Evolutionary conservation across 1,140 invertebrate species (phyloP).

Genomic region (Drosophila eugracilis): DNA sequence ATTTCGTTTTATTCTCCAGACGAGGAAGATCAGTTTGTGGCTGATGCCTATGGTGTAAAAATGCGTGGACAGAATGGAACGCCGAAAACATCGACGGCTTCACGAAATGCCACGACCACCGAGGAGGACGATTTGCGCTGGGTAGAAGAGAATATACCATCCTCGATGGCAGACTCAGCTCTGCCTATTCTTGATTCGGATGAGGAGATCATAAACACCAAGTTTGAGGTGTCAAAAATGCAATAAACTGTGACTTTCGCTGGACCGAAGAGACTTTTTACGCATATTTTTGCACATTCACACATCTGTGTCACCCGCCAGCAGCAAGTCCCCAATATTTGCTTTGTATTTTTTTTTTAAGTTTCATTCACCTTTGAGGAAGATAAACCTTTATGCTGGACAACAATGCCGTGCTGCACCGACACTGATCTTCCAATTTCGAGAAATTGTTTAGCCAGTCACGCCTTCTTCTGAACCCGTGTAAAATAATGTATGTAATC

Average conservation of each 20-base stretch:
- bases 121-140: constrained; percentile 94
- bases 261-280: constrained; percentile 71
- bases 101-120: constrained; percentile 85
- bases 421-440: constrained; percentile 14
- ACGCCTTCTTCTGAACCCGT: constrained; percentile 25
- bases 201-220: constrained; percentile 94
- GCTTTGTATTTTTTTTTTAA: constrained; percentile 34
- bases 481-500: constrained; percentile 78
- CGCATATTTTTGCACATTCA: constrained; percentile 53
- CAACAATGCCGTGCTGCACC: constrained; percentile 3
- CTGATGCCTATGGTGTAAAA: constrained; percentile 94
- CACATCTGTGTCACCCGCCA: constrained; percentile 27
- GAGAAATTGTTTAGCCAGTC: constrained; percentile 2
- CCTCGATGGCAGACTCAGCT: constrained; percentile 89
- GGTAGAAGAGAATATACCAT: constrained; percentile 96
- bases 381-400: constrained; percentile 11
- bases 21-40: constrained; percentile 93
- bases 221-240: constrained; percentile 97
- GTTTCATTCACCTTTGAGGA: constrained; percentile 10
- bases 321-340: constrained; percentile 11
- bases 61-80: constrained; percentile 86
- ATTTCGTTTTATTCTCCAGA: constrained; percentile 23
- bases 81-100: constrained; percentile 48
- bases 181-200: constrained; percentile 94
- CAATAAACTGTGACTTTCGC: constrained; percentile 85